Evolutionary conservation across 1,140 invertebrate species (phyloP), one percentile per base, ranked within the genome.

Genomic region (Bilobella aurantiaca): DNA sequence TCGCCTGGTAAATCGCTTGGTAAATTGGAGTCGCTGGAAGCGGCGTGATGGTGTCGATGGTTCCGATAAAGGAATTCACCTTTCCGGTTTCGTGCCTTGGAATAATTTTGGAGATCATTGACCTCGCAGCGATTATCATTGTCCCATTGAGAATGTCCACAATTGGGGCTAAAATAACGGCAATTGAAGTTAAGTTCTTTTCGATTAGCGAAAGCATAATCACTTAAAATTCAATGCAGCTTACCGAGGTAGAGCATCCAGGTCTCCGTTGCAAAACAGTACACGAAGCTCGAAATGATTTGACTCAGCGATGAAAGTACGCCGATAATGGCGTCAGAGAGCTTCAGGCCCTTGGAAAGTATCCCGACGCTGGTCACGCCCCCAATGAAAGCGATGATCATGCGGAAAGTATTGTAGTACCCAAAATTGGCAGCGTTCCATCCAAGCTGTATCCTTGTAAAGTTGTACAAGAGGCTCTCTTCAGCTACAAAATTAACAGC

Each of bases 261-360:
- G 18, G 85, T 83, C 47, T 85, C 84, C 27, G 82, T 84, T 12
- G 88, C 85, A 74, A 89, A 90, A 0, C 88, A 87, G 66, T 90
- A 91, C 37, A 90, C 85, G 69, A 90, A 87, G 49, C 87, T 85
- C 1, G 87, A 86, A 23, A 89, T 76, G 63, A 91, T 89, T 78
- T 90, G 90, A 68, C 88, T 90, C 69, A 85, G 84, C 65, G 86
- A 89, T 5, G 88, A 90, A 74, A 90, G 83, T 0, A 89, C 83
- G 14, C 89, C 89, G 16, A 91, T 86, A 1, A 89, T 78, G 0
- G 87, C 86, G 74, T 91, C 89, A 8, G 62, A 31, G 3, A 73
- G 2, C 21, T 69, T 65, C 25, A 69, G 3, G 3, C 23, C 16
- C 12, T 49, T 60, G 14, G 62, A 57, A 5, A 73, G 53, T 32